These are phyloP conservation scores for Enteromius unitaeniatus DNA, from an alignment of 2,797 vertebrate species.

Conservation along the genomic window DNA sequence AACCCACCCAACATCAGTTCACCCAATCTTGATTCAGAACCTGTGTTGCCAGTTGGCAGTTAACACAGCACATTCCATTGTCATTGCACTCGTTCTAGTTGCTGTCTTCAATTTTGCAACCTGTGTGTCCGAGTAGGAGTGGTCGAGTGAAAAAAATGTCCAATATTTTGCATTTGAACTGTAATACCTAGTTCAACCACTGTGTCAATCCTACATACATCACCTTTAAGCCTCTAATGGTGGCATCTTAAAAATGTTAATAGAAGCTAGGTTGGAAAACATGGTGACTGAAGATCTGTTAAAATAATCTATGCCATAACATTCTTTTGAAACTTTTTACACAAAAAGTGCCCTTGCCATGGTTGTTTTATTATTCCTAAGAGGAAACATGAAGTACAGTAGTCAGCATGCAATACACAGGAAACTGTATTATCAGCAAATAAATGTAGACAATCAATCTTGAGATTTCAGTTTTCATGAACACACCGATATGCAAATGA, in stretches of 20 bases:
- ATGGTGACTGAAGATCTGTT: neutral
- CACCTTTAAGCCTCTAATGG: neutral
- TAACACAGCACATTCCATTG: too few species aligned
- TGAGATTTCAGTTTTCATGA: slow-evolving; percentile 84
- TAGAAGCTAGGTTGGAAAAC: neutral
- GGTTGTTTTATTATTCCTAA: neutral
- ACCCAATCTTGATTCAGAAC: too few species aligned
- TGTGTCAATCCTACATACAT: too few species aligned
- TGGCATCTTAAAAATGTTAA: neutral
- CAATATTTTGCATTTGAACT: too few species aligned
- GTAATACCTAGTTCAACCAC: too few species aligned
- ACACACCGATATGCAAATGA: slow-evolving; percentile 63
- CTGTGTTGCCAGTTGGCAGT: too few species aligned
- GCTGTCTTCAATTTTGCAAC: too few species aligned
- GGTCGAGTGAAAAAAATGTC: too few species aligned
- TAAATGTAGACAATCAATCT: slow-evolving; percentile 83
- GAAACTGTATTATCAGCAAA: neutral
- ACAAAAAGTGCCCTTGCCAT: neutral
- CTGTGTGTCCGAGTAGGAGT: too few species aligned
- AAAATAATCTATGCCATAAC: neutral
- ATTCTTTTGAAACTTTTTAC: neutral
- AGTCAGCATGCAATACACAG: slow-evolving; percentile 45
- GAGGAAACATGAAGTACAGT: slow-evolving; percentile 29
- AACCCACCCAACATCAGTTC: too few species aligned
- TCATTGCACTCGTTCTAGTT: too few species aligned